Percentiles rank a stretch among this genome's conserved stretches.
phyloP scores from a whole-genome alignment of 1,140 invertebrate genomes.

The Chrysopa pallens region DNA sequence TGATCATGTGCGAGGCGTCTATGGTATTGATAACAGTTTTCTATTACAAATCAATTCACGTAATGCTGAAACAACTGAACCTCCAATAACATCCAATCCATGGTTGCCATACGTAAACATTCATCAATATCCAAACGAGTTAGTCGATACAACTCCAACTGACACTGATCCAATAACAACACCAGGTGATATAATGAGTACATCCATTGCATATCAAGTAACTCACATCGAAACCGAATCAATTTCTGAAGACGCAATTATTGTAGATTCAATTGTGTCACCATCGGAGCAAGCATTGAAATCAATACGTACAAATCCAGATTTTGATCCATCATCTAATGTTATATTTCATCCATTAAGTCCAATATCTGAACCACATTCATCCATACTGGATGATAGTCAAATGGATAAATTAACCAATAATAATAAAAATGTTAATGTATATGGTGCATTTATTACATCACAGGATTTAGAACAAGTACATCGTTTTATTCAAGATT shows the following conservation, averaged over 20 bases:
- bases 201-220: no score
- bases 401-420: not conserved
- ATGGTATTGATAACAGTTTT: constrained; percentile 72
- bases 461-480: constrained; percentile 69
- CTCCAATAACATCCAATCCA: constrained; percentile 50
- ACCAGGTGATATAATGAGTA: no score
- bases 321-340: constrained; percentile 12
- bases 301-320: no score
- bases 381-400: not conserved
- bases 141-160: no score
- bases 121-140: no score
- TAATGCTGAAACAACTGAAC: constrained; percentile 31
- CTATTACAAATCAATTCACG: constrained; percentile 75
- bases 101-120: constrained; percentile 24
- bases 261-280: no score
- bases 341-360: constrained; percentile 41
- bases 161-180: no score
- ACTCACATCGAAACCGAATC: no score
- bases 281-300: no score
- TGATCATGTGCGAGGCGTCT: constrained; percentile 67
- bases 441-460: constrained; percentile 57
- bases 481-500: constrained; percentile 72
- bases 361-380: constrained; percentile 25
- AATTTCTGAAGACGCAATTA: no score
- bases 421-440: constrained; percentile 5